Evolutionary conservation across 2,113 vertebrate genomes (phyloP).

Genomic region (Callionymus lyra): DNA sequence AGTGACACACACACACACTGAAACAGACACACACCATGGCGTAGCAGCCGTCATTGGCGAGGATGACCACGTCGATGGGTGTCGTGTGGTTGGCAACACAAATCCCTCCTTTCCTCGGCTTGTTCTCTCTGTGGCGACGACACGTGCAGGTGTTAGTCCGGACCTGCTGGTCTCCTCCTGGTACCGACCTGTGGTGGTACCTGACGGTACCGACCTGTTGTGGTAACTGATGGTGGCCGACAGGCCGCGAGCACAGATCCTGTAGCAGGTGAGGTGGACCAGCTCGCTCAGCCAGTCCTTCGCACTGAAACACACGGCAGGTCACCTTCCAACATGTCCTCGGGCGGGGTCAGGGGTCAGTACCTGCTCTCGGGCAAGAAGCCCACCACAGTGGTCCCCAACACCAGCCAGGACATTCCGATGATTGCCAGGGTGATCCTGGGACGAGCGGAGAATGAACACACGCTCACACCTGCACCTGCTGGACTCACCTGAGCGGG

Average conservation of each 20-base stretch:
- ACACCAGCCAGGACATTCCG: conserved; percentile 79
- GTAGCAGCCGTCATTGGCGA: conserved; percentile 87
- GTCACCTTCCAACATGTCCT: neutral
- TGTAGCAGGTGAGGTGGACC: conserved; percentile 83
- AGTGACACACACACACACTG: neutral
- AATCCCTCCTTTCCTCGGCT: conserved; percentile 82
- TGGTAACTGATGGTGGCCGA: conserved; percentile 91
- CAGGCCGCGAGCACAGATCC: conserved; percentile 83
- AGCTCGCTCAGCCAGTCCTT: conserved; percentile 83
- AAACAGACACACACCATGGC: conserved; percentile 69
- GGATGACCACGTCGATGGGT: conserved; percentile 85
- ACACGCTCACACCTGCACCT: neutral
- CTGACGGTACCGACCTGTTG: conserved; percentile 73
- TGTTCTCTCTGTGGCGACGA: conserved; percentile 73
- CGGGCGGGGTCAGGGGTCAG: conserved; percentile 2
- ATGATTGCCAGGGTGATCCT: conserved; percentile 84
- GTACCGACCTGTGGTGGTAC: conserved; percentile 81
- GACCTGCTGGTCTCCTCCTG: no score
- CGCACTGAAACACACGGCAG: conserved; percentile 53
- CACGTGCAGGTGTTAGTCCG: no score
- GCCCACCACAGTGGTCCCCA: conserved; percentile 77
- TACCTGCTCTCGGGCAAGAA: conserved; percentile 71
- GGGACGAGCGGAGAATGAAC: conserved; percentile 18
- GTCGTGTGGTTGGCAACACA: conserved; percentile 92
- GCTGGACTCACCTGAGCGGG: conserved; percentile 75